Base-by-base conservation (phyloP, 2,113 vertebrate species). In the Hemiprocne comata region DNA sequence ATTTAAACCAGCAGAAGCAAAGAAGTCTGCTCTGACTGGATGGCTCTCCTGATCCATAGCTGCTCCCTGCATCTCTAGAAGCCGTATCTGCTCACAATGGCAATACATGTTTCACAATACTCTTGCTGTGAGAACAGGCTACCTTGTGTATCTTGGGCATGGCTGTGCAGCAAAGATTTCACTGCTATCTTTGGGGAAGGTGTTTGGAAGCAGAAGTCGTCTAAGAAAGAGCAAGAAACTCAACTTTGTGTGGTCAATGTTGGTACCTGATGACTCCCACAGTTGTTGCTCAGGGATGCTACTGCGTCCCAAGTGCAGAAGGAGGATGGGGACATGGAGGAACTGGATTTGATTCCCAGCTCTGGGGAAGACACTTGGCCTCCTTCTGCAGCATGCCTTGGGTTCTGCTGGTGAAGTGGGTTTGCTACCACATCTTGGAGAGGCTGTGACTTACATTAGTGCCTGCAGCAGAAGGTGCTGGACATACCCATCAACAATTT, bases 1-100 rank as follows among this genome's bases (percentile, higher is more conserved):
- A 86, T 92, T 93, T 96, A 92, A 96, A 88, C 57, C 7, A 13
- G 48, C 61, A 86, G 61, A 80, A 94, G 31, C 60, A 36, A 9
- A 24, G 51, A 67, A 77, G 15, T 40, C 64, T 83, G 65, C 75
- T 94, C 42, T 84, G 34, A 16, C 55, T 83, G 53, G 33, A 33
- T 88, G 8, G 31, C 10, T 87, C 17, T 89, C 19, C 14, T 0
- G 0, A 33, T 64, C 46, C 38, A 5, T 13, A 71, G 33, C 38
- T 48, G 18, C 55, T 77, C 26, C 40, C 29, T 62, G n/a, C 34
- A 15, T 58, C 60, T n/a, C 46, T 57, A 53, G 33, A 82, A 70
- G 24, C 6, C 51, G 58, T 48, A 18, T 38, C 75, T 55, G 42
- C 42, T 62, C 67, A 50, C 50, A 60, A 5, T 1, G 5, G 17